A percentile compares a stretch with the other conserved stretches of the same genome.
Conservation (phyloP, 2,113 vertebrate species). For the Strix uralensis region DNA sequence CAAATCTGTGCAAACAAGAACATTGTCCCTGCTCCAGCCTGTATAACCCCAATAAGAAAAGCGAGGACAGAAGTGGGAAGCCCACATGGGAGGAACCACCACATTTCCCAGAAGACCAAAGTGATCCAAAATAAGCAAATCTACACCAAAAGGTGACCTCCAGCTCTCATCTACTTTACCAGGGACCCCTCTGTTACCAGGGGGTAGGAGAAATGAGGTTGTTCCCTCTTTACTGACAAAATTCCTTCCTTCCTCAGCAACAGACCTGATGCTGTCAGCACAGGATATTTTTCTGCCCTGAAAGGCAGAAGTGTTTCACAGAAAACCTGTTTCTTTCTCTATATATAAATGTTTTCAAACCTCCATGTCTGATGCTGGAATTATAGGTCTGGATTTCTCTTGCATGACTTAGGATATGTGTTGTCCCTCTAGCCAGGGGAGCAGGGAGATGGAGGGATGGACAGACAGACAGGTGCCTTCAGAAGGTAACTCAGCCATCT, state of each 20-base stretch:
- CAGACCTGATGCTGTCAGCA: not conserved
- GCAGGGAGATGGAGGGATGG: not conserved
- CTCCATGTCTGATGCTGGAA: not conserved
- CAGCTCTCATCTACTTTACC: not conserved
- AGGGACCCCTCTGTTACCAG: not conserved
- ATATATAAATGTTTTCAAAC: not conserved
- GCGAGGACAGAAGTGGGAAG: not conserved
- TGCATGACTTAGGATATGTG: not conserved
- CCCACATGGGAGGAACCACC: accelerated
- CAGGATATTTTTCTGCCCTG: not conserved
- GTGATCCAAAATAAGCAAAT: not conserved
- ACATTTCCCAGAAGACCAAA: not conserved
- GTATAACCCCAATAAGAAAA: not conserved
- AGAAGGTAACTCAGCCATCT: not conserved
- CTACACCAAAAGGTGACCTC: not conserved
- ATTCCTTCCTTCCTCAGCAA: not conserved
- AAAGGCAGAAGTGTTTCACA: not conserved
- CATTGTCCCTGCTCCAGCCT: accelerated
- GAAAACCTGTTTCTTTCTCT: not conserved
- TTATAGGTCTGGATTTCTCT: not conserved
- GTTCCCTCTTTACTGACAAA: not conserved
- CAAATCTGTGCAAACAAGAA: not conserved
- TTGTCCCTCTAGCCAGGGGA: not conserved
- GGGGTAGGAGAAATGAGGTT: not conserved
- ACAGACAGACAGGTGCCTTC: not conserved